Base-by-base conservation (phyloP, 2,888 invertebrate species). In the Ophonus ardosiacus region DNA sequence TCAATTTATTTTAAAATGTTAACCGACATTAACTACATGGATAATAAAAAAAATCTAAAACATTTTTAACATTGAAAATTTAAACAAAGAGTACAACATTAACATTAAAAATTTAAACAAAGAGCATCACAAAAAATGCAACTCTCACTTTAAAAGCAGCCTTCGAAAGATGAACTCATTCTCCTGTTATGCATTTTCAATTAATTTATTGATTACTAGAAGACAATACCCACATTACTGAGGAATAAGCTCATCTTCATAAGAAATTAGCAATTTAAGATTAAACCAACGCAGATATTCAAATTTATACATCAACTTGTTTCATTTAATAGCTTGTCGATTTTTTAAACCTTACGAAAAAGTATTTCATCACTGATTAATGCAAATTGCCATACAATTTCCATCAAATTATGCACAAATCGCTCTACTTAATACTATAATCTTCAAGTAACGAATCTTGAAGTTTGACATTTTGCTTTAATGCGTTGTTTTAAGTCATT, bases 131-230 rank as follows among this genome's bases (percentile, higher is more conserved):
- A 80, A 80, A 43, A 80, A 57, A 57, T 57, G 24, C 51, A 76
- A 76, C 56, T 51, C 43, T 57, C 31, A 43, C n/a, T 31, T 56
- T 38, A 31, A 59, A 13, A 13, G 61, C 40, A 8, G 63, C 59
- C 80, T 63, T 61, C 61, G 63, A 38, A 17, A 61, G 18, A 80
- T 80, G 63, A 80, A 80, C 40, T 80, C 80, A 80, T 40, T 15
- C 56, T 56, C n/a, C 15, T 51, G 24, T 18, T 76, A 76, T 57
- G 78, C 31, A 56, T 56, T 78, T 78, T 68, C n/a, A 38, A 68
- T 68, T 31, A 38, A 68, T 68, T 7, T 68, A 51, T 68, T 68
- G 4, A 68, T 38, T 31, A 68, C n/a, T 6, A 38, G 24, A 68
- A 38, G n/a, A 68, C 68, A 68, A 68, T 68, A 68, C 7, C 68